Base-by-base conservation (phyloP, 2,113 vertebrate species). In the Calonectris borealis region DNA sequence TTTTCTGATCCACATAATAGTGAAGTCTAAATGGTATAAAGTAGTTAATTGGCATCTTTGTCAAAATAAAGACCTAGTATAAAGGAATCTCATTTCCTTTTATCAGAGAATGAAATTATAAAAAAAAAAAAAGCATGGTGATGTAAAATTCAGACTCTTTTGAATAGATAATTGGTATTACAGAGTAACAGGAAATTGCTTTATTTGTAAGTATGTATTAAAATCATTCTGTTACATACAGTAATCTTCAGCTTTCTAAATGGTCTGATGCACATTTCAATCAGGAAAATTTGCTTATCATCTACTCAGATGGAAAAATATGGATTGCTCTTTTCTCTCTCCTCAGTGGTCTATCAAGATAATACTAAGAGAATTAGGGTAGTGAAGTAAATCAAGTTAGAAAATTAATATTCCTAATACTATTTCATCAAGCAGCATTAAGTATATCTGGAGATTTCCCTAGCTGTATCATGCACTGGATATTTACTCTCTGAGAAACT, bases 1-100 rank as follows among this genome's bases (percentile, higher is more conserved):
- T 97, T 94, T 91, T 94, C 86, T 70, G 81, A 79, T 95, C 69
- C 83, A 79, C 60, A 69, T 94, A 95, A 97, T 66, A 95, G 95
- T 83, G 93, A 93, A 97, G 38, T n/a, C 94, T 98, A 97, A 98
- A 95, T 94, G 97, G 95, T 97, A 95, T 97, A 93, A 98, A 97
- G 96, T 73, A 95, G 93, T 88, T 97, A 96, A 98, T 97, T 97
- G 97, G 93, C 94, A 94, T 97, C 97, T 98, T 98, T 97, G 97
- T 97, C 92, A 96, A 95, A 95, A 96, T 86, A 90, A 94, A 94
- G 82, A 79, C 82, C 69, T 73, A 40, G 54, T 60, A 84, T 76
- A 94, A 95, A 95, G 91, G 86, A 94, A 95, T 95, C 89, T 75
- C 68, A 96, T 97, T 95, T 97, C 79, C 76, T 95, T 95, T 79